Percentiles rank a stretch among this genome's conserved stretches.
phyloP scores from a whole-genome alignment of 2,113 vertebrate species.

The Chrysochloris asiatica region DNA sequence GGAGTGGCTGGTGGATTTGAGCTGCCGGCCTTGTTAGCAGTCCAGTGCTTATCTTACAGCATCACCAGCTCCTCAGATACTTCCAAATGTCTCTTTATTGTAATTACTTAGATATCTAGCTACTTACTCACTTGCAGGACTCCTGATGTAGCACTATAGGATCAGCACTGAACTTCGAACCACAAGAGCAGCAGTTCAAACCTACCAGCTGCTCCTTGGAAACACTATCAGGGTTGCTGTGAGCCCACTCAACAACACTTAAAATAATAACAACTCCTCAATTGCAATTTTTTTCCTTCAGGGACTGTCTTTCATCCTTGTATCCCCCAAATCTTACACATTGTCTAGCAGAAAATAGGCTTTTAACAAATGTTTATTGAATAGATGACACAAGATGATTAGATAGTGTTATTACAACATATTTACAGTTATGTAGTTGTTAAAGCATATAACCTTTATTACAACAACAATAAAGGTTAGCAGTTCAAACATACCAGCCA shows the following conservation, averaged over 20 bases:
- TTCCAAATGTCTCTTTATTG: neutral
- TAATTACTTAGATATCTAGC: neutral
- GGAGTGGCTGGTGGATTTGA: no score
- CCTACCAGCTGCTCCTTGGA: no score
- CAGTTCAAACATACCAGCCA: neutral
- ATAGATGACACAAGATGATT: neutral
- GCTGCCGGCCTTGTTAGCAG: no score
- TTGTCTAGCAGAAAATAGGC: constrained; percentile 5
- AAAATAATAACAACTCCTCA: no score
- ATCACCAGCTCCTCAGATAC: no score
- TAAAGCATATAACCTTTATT: neutral
- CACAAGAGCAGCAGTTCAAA: no score
- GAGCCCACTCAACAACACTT: no score
- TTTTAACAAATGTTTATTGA: constrained; percentile 40
- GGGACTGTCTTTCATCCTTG: neutral
- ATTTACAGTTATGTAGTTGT: neutral
- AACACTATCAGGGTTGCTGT: no score
- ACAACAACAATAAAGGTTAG: no score
- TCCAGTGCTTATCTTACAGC: no score
- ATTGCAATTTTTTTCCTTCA: constrained; percentile 22
- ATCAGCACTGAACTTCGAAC: no score
- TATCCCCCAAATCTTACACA: neutral
- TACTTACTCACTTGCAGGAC: neutral
- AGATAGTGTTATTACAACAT: neutral
- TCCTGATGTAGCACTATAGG: no score